phyloP scores from a whole-genome alignment of 2,888 invertebrate genomes.

The Lordiphosa andalusiaca region DNA sequence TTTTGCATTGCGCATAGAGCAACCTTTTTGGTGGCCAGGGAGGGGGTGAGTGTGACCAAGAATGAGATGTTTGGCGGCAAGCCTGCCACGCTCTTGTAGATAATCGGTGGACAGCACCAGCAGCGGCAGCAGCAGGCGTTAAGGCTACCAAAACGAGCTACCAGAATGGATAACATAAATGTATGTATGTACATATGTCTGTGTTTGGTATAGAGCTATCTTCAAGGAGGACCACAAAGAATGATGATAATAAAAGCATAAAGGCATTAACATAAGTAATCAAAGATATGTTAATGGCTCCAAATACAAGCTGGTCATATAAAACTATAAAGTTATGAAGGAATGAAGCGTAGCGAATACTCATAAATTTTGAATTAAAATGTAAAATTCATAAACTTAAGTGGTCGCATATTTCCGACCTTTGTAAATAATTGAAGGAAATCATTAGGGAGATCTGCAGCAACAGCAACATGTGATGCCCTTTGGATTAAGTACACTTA shows the following conservation, averaged over 20 bases:
- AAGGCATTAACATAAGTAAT: conserved; percentile 57
- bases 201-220: neutral
- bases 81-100: conserved; percentile 36
- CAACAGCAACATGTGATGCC: too few relatives aligned
- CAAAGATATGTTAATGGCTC: conserved; percentile 31
- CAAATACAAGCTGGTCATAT: neutral
- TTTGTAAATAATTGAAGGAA: too few relatives aligned
- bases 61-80: conserved; percentile 2
- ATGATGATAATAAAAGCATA: too few relatives aligned
- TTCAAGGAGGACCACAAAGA: too few relatives aligned
- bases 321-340: neutral
- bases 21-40: conserved; percentile 46
- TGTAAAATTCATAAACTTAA: too few relatives aligned
- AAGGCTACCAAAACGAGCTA: conserved; percentile 46
- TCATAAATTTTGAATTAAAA: too few relatives aligned
- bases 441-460: too few relatives aligned
- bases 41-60: conserved; percentile 2
- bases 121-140: conserved; percentile 7
- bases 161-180: conserved; percentile 12
- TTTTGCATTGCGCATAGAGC: conserved; percentile 49
- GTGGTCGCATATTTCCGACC: too few relatives aligned
- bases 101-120: conserved; percentile 53
- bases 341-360: neutral
- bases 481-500: too few relatives aligned
- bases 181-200: neutral